phyloP scores from a whole-genome alignment of 2,113 vertebrate genomes.

The Aegithalos caudatus region DNA sequence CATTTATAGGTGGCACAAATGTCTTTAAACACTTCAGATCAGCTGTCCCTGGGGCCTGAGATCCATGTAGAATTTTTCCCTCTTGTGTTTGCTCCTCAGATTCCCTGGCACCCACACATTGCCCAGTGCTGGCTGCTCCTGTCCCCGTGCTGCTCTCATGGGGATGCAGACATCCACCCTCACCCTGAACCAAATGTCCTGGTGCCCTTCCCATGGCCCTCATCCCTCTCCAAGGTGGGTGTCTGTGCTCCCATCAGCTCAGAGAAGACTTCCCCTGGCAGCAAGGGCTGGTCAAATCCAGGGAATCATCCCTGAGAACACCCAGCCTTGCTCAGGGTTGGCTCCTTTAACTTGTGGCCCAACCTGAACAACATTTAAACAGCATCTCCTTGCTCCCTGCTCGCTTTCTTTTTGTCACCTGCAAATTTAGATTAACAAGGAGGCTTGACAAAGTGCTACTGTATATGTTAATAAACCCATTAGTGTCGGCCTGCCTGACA shows the following conservation, averaged over 20 bases:
- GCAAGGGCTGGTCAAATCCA: accelerated
- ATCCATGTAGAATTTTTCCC: too few relatives aligned
- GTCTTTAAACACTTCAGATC: neutral
- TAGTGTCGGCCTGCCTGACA: conserved; percentile 44
- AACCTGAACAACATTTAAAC: neutral
- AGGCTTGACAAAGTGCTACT: conserved; percentile 39
- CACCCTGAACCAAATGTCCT: neutral
- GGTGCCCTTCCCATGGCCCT: neutral
- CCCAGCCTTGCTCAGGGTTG: accelerated
- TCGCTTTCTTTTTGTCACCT: conserved; percentile 31
- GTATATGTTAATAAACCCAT: conserved; percentile 71
- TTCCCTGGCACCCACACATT: neutral
- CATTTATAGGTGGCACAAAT: neutral
- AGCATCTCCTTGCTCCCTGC: neutral
- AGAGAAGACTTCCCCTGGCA: neutral
- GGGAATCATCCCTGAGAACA: accelerated
- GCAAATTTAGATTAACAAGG: conserved; percentile 57
- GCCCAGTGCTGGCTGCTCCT: neutral
- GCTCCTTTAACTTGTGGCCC: neutral
- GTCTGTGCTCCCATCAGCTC: neutral
- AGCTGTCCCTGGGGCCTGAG: too few relatives aligned
- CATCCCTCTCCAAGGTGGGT: accelerated
- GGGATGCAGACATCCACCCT: neutral
- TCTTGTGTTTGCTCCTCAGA: neutral
- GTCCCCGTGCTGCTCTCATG: accelerated